Conservation (phyloP, 1,140 invertebrate species). For the Orius laevigatus region DNA sequence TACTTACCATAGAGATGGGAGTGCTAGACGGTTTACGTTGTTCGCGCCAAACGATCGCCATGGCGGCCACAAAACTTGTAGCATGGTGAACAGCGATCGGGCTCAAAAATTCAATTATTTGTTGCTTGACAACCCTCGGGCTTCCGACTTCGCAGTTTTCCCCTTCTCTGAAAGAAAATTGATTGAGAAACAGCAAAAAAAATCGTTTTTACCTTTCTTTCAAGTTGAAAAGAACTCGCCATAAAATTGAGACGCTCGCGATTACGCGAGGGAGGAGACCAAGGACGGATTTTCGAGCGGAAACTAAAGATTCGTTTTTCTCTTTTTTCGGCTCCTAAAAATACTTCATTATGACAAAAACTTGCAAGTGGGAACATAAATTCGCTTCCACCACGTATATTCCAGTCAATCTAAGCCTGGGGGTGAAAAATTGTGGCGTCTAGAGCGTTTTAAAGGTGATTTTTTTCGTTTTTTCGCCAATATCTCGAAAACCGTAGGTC, state of each 20-base stretch:
- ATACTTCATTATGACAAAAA: no score
- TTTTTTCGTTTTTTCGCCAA: no score
- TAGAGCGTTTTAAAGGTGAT: no score
- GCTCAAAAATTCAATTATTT: constrained; percentile 69
- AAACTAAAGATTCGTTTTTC: constrained; percentile 24
- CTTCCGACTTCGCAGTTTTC: constrained; percentile 36
- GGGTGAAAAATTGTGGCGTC: no score
- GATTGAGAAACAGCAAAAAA: no score
- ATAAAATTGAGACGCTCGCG: constrained; percentile 59
- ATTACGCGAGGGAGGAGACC: constrained; percentile 69
- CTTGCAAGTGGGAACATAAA: no score
- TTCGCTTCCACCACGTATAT: no score
- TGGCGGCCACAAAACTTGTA: constrained; percentile 61
- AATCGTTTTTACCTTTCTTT: constrained; percentile 36
- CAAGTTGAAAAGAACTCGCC: constrained; percentile 46
- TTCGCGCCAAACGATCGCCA: constrained; percentile 83
- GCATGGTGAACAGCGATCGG: constrained; percentile 77
- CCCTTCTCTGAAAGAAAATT: constrained; percentile 17
- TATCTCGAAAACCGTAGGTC: no score
- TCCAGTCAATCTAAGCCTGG: no score
- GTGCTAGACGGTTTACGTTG: constrained; percentile 27
- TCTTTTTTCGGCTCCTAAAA: constrained; percentile 15
- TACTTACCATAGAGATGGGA: constrained; percentile 22
- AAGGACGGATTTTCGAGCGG: constrained; percentile 53
- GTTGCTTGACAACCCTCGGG: constrained; percentile 50